These are phyloP conservation scores for Trichosurus vulpecula DNA, from an alignment of 2,797 vertebrate species.

Conservation along the genomic window DNA sequence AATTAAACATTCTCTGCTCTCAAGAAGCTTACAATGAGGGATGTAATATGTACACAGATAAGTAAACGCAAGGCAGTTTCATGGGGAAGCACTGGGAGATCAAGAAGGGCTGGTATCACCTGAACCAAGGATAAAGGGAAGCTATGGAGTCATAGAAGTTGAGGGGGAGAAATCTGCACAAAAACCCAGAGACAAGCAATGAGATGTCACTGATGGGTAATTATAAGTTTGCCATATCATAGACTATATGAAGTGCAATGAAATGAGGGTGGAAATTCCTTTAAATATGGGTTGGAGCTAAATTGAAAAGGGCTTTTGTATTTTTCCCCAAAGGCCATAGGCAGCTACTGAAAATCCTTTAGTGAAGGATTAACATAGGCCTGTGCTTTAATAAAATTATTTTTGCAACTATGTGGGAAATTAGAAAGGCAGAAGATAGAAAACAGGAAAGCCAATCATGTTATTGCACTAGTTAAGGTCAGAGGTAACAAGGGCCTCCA, in stretches of 20 bases:
- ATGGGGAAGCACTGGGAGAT: neutral
- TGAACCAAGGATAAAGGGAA: neutral
- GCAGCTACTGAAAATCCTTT: neutral
- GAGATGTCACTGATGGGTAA: neutral
- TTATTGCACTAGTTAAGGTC: neutral
- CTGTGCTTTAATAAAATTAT: neutral
- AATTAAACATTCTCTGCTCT: neutral
- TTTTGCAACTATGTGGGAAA: neutral
- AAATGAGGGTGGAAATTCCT: neutral
- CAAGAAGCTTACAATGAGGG: neutral
- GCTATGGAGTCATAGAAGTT: neutral
- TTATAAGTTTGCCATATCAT: neutral
- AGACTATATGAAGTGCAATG: neutral
- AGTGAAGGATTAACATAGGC: neutral
- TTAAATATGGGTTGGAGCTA: neutral
- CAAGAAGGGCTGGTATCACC: neutral
- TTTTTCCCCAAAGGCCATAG: neutral
- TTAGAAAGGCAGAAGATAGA: neutral
- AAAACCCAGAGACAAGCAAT: neutral
- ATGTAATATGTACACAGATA: neutral
- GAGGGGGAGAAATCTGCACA: neutral
- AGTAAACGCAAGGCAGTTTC: neutral
- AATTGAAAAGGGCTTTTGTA: neutral
- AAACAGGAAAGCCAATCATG: neutral
- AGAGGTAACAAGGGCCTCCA: neutral